Evolutionary conservation across 1,140 invertebrate genomes (phyloP).

Genomic region (Eupeodes corollae): DNA sequence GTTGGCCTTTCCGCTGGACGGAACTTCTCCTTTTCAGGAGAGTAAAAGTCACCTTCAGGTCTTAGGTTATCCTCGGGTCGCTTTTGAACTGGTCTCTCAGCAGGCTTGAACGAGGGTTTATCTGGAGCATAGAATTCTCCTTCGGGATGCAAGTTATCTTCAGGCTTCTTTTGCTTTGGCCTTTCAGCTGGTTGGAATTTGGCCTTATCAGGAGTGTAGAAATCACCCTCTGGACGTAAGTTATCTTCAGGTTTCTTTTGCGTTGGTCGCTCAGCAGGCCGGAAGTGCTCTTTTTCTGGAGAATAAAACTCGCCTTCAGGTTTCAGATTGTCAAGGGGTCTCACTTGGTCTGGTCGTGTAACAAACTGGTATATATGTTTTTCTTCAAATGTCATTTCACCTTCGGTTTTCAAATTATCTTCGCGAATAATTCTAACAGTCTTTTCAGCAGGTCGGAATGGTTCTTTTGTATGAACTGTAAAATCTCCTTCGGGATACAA

Average conservation of each 20-base stretch:
- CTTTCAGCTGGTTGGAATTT: constrained; percentile 39
- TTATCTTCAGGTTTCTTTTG: constrained; percentile 50
- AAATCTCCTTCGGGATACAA: constrained; percentile 48
- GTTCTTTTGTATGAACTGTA: constrained; percentile 36
- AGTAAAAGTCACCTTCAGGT: constrained; percentile 38
- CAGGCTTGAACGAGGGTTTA: constrained; percentile 22
- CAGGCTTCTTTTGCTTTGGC: constrained; percentile 44
- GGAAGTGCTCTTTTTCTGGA: constrained; percentile 35
- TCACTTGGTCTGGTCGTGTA: constrained; percentile 38
- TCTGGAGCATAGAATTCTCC: constrained; percentile 40
- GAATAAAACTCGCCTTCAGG: constrained; percentile 51
- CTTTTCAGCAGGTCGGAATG: constrained; percentile 43
- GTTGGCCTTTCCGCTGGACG: constrained; percentile 42
- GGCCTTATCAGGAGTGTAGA: constrained; percentile 43
- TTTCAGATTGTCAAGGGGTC: constrained; percentile 21
- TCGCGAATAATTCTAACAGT: constrained; percentile 45
- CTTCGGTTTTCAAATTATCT: constrained; percentile 50
- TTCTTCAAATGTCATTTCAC: constrained; percentile 37
- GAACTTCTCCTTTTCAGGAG: constrained; percentile 13
- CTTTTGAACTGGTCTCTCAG: constrained; percentile 40
- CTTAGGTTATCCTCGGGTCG: constrained; percentile 41
- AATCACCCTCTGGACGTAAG: constrained; percentile 47
- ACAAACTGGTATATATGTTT: constrained; percentile 32
- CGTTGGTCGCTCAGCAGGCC: constrained; percentile 42
- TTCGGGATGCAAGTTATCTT: constrained; percentile 49